These are phyloP conservation scores for Tiliacea aurago DNA, from an alignment of 2,888 invertebrate genomes.

Conservation along the genomic window DNA sequence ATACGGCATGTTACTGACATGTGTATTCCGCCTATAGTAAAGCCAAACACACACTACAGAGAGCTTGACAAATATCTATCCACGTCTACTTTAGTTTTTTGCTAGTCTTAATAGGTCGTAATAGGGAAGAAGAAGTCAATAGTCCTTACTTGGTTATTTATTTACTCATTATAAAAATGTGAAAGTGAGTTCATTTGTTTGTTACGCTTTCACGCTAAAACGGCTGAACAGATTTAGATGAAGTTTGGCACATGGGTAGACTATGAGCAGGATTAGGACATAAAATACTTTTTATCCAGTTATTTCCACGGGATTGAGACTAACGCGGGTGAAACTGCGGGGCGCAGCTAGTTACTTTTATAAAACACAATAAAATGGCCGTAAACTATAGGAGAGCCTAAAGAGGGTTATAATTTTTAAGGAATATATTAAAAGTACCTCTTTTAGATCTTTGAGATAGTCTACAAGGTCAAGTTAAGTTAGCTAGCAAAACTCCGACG, in stretches of 20 bases:
- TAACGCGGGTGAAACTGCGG: too few relatives aligned
- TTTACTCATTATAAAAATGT: too few relatives aligned
- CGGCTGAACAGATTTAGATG: too few relatives aligned
- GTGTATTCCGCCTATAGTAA: constrained; percentile 13
- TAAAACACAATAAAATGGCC: too few relatives aligned
- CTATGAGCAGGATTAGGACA: too few relatives aligned
- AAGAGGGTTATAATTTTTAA: neutral
- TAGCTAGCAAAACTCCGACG: neutral
- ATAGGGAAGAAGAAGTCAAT: neutral
- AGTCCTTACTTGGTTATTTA: neutral
- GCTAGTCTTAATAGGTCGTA: too few relatives aligned
- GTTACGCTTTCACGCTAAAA: too few relatives aligned
- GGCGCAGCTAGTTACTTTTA: too few relatives aligned
- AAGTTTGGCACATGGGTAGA: too few relatives aligned
- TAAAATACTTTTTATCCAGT: too few relatives aligned
- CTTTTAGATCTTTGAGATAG: neutral
- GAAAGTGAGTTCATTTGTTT: too few relatives aligned
- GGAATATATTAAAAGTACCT: neutral
- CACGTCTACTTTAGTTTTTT: neutral
- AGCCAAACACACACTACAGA: neutral
- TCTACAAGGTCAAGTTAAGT: neutral
- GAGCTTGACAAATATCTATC: neutral
- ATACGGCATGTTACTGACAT: constrained; percentile 50
- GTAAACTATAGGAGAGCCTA: neutral
- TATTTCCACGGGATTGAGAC: too few relatives aligned